These are phyloP conservation scores for Patella pellucida DNA, from an alignment of 2,888 invertebrate genomes.

Conservation along the genomic window DNA sequence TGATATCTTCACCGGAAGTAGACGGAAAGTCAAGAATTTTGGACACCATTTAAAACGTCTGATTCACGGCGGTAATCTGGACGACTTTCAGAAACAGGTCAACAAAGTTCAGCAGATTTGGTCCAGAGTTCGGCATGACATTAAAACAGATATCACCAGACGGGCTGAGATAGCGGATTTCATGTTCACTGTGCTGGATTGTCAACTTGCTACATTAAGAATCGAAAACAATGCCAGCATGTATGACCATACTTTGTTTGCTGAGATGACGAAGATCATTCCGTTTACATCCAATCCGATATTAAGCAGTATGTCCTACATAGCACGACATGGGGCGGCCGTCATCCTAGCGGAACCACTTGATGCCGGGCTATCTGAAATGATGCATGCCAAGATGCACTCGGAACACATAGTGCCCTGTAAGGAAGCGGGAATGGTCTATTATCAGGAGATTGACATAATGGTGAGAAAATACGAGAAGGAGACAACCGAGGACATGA, in stretches of 20 bases:
- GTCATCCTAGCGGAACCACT: not conserved
- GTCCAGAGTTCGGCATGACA: not conserved
- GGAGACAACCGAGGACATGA: not conserved
- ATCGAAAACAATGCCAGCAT: not conserved
- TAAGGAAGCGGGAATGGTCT: constrained; percentile 21
- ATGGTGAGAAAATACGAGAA: constrained; percentile 16
- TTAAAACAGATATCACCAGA: not conserved
- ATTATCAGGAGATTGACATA: constrained; percentile 20
- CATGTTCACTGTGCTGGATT: not conserved
- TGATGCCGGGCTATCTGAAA: not conserved
- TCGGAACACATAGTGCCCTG: constrained; percentile 17
- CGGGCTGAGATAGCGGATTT: not conserved
- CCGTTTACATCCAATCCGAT: not conserved
- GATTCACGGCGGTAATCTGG: not conserved
- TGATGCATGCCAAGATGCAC: constrained; percentile 4
- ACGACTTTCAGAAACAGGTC: not conserved
- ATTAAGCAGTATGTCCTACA: not conserved
- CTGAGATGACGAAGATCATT: not conserved
- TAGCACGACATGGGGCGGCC: not conserved
- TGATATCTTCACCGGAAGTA: constrained; percentile 1
- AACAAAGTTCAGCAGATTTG: not conserved
- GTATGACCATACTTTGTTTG: not conserved
- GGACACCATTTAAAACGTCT: not conserved
- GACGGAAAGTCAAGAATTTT: not conserved
- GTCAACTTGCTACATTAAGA: not conserved